Evolutionary conservation across 2,888 invertebrate species (phyloP), one percentile per base, ranked within the genome.

Genomic region (Axea sp.): DNA sequence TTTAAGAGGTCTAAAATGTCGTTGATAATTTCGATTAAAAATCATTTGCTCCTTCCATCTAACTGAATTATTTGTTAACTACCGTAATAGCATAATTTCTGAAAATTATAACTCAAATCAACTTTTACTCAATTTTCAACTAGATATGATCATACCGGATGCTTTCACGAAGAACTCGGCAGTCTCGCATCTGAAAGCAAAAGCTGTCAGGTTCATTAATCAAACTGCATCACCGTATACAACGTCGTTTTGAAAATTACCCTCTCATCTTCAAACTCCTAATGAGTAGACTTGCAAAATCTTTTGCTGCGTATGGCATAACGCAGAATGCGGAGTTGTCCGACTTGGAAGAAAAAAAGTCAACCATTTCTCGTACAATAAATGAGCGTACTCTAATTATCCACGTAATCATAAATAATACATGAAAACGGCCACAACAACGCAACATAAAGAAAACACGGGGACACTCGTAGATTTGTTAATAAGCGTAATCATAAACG

Each of bases 171-270:
- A 57, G 41, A 57, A 11, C 14, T 7, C 22, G 22, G 19, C 6
- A 55, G 41, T 30, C 41, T 55, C 43, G 43, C 8, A 45, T 35
- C 35, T 15, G 11, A 45, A 39, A 62, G 49, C 49, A 49, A 31
- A 62, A 39, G 41, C 62, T 15, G 39, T 62, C 31, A 24, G 49
- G 22, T 49, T 62, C 62, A 41, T 62, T 62, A 62, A 62, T 49
- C 62, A 49, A 39, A 39, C 49, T 41, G 49, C 62, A 62, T 62
- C 49, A 62, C 3, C 49, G 49, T 62, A 31, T 17, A 41, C 62
- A 24, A 19, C 49, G 8, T 62, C 49, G 49, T 62, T 62, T 62
- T 30, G 37, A 11, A 49, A 62, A 45, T 62, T 62, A 62, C 22
- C 47, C 62, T 31, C 62, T 49, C 49, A 47, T 49, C 49, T 31